Percentiles rank a stretch among this genome's conserved stretches.
phyloP scores from a whole-genome alignment of 2,888 invertebrate species.

The Imbricaverruca yamaguchii region DNA sequence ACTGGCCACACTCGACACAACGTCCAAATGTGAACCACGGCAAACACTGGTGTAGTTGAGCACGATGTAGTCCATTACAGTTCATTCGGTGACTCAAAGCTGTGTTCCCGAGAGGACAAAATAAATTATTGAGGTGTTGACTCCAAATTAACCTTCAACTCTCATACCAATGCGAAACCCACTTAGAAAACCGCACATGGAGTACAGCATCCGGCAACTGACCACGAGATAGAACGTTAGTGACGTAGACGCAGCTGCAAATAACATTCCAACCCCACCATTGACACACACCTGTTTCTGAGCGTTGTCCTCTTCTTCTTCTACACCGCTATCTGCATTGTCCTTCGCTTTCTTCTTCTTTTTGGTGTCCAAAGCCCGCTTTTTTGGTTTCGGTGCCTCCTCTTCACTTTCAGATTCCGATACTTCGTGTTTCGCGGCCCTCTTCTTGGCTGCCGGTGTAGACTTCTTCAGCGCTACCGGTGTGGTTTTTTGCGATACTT shows the following conservation, averaged over 20 bases:
- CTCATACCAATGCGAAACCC: not conserved
- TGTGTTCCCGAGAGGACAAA: not conserved
- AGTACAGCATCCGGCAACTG: no score
- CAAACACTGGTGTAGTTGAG: no score
- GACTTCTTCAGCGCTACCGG: not conserved
- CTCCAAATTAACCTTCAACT: not conserved
- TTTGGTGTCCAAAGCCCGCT: not conserved
- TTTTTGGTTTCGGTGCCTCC: conserved; percentile 16
- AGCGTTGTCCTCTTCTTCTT: not conserved
- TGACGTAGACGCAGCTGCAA: not conserved
- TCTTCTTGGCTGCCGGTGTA: not conserved
- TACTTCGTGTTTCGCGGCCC: not conserved
- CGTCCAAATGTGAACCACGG: no score
- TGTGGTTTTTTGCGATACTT: no score
- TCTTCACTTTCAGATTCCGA: not conserved
- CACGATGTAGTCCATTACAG: no score
- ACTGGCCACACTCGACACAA: no score
- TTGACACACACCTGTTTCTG: not conserved
- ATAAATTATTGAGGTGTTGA: not conserved
- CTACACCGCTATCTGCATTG: not conserved
- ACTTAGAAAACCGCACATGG: not conserved
- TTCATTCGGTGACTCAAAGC: not conserved
- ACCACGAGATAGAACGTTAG: not conserved
- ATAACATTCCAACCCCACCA: not conserved
- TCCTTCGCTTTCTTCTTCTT: not conserved